Conservation (phyloP, 2,888 invertebrate genomes). For the Apotomis turbidana region DNA sequence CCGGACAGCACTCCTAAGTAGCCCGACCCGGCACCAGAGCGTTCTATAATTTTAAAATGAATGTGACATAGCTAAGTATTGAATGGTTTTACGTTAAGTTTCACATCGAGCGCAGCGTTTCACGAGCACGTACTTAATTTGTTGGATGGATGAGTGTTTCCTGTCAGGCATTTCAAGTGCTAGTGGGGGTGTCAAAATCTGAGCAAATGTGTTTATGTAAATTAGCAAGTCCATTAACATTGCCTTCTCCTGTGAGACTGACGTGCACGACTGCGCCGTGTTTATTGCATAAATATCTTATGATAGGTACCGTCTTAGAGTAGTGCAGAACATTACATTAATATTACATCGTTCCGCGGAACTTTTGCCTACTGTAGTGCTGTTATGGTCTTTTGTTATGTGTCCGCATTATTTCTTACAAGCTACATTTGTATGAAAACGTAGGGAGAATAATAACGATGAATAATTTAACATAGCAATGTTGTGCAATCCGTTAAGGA, state of each 20-base stretch:
- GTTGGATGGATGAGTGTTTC: conserved; percentile 48
- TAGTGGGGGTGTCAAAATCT: conserved; percentile 77
- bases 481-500: background rate
- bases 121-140: conserved; percentile 33
- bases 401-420: conserved; percentile 5
- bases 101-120: background rate
- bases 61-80: background rate
- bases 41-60: conserved; percentile 14
- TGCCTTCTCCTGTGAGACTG: conserved; percentile 58
- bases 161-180: conserved; percentile 75
- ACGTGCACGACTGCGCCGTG: conserved; percentile 51
- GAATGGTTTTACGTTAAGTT: background rate
- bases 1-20: too few species aligned
- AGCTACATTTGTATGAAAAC: background rate
- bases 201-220: conserved; percentile 81
- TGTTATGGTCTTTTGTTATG: conserved; percentile 7
- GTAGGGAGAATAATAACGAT: background rate
- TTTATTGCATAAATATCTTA: conserved; percentile 67
- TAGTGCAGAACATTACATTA: conserved; percentile 39
- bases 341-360: conserved; percentile 32
- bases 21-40: background rate
- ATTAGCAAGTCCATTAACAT: conserved; percentile 78
- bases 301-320: conserved; percentile 47
- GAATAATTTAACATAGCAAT: background rate
- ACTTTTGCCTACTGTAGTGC: conserved; percentile 33